Conservation (phyloP, 2,888 invertebrate genomes). For the Abscondita cerata region DNA sequence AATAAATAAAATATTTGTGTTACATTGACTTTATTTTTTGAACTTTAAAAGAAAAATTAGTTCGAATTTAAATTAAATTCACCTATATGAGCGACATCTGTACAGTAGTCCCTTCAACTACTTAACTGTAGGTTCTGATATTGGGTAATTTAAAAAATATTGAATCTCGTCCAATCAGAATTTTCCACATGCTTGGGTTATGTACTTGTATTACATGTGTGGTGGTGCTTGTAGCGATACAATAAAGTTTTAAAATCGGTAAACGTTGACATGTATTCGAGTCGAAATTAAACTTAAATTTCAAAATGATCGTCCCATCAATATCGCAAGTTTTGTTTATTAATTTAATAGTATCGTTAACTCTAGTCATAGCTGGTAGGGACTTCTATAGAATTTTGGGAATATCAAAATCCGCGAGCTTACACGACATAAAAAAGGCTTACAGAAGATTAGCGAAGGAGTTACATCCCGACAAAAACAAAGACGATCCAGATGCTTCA, state of each 20-base stretch:
- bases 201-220: conserved; percentile 22
- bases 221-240: neutral
- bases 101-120: too few species aligned
- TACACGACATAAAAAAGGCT: conserved; percentile 97
- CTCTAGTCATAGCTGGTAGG: conserved; percentile 68
- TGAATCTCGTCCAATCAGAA: conserved; percentile 42
- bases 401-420: conserved; percentile 82
- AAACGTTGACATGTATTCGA: neutral
- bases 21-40: too few species aligned
- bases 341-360: conserved; percentile 42
- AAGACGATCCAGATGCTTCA: conserved; percentile 90
- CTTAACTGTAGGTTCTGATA: too few species aligned
- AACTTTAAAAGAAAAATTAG: too few species aligned
- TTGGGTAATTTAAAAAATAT: too few species aligned
- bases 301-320: conserved; percentile 12
- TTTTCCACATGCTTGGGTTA: conserved; percentile 48
- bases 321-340: conserved; percentile 42
- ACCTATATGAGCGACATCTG: too few species aligned
- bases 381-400: conserved; percentile 95
- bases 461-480: conserved; percentile 97
- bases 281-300: neutral
- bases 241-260: neutral
- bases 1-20: too few species aligned
- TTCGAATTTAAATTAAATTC: too few species aligned
- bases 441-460: conserved; percentile 95